Conservation (phyloP, 1,140 invertebrate genomes). For the Lamellibrachia luymesi region DNA sequence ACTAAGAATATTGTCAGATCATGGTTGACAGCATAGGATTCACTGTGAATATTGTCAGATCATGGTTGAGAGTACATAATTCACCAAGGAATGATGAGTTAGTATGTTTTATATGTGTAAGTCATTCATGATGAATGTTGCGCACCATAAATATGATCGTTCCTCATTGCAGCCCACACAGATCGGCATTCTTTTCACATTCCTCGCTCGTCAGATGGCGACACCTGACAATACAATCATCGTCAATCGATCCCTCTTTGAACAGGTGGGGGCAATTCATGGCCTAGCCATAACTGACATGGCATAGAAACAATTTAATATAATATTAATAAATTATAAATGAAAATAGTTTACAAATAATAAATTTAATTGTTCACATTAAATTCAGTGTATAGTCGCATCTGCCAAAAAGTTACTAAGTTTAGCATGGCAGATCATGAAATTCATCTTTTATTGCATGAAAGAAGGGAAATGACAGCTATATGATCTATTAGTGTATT, state of each 20-base stretch:
- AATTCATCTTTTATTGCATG: too few species aligned
- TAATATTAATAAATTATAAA: too few species aligned
- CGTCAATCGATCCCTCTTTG: constrained; percentile 62
- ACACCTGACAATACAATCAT: constrained; percentile 58
- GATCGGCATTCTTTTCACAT: constrained; percentile 72
- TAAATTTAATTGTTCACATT: too few species aligned
- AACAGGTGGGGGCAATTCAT: constrained; percentile 56
- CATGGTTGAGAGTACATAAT: constrained; percentile 68
- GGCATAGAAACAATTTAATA: too few species aligned
- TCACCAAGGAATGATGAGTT: constrained; percentile 47
- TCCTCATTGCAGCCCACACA: constrained; percentile 56
- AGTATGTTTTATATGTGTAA: neutral
- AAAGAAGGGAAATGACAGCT: too few species aligned
- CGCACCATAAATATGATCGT: neutral
- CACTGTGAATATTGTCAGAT: constrained; percentile 58
- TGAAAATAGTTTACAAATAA: too few species aligned
- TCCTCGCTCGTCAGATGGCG: constrained; percentile 70
- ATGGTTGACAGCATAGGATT: constrained; percentile 18
- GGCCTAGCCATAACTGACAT: neutral
- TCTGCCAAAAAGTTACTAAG: neutral
- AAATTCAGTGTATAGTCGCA: neutral
- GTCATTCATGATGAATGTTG: too few species aligned
- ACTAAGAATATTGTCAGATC: constrained; percentile 56
- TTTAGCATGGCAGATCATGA: neutral
- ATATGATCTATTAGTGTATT: too few species aligned